Conservation (phyloP, 2,888 invertebrate genomes). For the Trissolcus brochymenae region DNA sequence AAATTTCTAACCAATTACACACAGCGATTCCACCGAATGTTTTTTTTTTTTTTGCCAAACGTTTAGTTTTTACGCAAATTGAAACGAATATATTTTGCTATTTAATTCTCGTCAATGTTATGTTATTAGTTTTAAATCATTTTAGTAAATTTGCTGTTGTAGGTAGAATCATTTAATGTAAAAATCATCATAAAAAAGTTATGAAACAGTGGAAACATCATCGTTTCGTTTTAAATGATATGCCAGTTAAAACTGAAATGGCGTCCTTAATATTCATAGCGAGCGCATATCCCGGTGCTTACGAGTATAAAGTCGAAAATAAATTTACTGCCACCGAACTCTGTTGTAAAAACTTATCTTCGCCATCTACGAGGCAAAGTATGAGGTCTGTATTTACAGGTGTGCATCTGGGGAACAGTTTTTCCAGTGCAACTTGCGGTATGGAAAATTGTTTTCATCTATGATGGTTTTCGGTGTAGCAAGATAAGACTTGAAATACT, state of each 20-base stretch:
- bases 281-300: conserved; percentile 1
- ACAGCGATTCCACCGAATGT: no score
- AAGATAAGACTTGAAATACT: conserved; percentile 8
- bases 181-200: no score
- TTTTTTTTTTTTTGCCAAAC: no score
- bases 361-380: not conserved
- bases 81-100: not conserved
- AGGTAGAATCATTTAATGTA: no score
- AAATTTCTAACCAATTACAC: no score
- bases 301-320: conserved; percentile 7
- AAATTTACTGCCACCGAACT: conserved; percentile 14
- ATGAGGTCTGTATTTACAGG: conserved; percentile 7
- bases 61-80: not conserved
- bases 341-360: conserved; percentile 5
- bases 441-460: conserved; percentile 7
- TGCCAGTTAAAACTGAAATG: not conserved
- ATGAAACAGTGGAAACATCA: no score
- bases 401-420: not conserved
- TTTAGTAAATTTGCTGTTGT: no score
- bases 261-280: conserved; percentile 15
- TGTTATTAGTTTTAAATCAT: no score
- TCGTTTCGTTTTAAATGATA: no score
- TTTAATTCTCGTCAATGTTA: no score
- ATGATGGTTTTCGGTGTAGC: not conserved
- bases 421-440: conserved; percentile 5